These are phyloP conservation scores for Teleopsis dalmanni DNA, from an alignment of 1,140 invertebrate species.

Conservation along the genomic window DNA sequence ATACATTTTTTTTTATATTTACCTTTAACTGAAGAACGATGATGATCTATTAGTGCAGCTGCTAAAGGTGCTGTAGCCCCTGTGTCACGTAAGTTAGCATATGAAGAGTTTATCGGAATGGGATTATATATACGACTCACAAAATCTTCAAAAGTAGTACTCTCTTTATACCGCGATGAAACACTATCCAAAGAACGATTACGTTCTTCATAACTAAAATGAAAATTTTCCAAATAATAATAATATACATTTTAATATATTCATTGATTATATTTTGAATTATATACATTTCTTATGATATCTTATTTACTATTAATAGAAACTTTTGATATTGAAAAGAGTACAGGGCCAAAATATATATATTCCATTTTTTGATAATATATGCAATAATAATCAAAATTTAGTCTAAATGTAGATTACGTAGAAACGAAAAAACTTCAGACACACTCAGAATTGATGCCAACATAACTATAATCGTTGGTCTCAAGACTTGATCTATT, in stretches of 20 bases:
- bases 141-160: constrained; percentile 88
- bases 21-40: constrained; percentile 39
- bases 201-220: constrained; percentile 80
- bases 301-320: no score
- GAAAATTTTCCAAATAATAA: constrained; percentile 6
- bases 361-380: no score
- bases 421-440: no score
- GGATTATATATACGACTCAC: constrained; percentile 78
- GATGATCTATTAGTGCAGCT: constrained; percentile 49
- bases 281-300: no score
- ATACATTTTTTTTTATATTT: neutral
- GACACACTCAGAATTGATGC: no score
- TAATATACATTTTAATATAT: neutral
- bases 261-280: no score
- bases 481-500: no score
- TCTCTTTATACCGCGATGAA: constrained; percentile 80
- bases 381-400: no score
- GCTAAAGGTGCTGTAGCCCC: constrained; percentile 43
- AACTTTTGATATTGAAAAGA: no score
- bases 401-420: no score
- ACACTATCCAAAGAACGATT: constrained; percentile 79
- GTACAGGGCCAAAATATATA: no score
- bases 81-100: constrained; percentile 29
- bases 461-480: no score
- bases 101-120: constrained; percentile 48